These are phyloP conservation scores for Regulus satrapa DNA, from an alignment of 2,113 vertebrate genomes.

Conservation along the genomic window DNA sequence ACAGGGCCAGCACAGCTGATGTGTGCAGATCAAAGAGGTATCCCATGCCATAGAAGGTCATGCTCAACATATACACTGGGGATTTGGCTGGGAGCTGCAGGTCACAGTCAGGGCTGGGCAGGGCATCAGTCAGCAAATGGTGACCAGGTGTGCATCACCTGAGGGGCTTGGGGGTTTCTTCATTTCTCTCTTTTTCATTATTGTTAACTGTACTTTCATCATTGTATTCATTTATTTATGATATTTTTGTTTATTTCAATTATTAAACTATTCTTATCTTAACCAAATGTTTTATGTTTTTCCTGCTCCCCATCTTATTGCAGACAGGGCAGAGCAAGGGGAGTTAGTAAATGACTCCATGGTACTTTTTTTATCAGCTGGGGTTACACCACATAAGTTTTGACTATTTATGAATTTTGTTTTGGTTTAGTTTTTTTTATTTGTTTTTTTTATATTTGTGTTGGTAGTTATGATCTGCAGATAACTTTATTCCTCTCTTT, in stretches of 20 bases:
- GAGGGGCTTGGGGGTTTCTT: too few relatives aligned
- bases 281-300: neutral
- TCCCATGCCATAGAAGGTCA: neutral
- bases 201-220: neutral
- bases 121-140: neutral
- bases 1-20: neutral
- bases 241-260: neutral
- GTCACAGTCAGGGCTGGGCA: too few relatives aligned
- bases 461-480: neutral
- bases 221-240: neutral
- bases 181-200: neutral
- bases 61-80: neutral
- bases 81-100: neutral
- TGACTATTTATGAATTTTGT: neutral
- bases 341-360: neutral
- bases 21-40: neutral
- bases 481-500: neutral
- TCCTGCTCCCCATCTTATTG: neutral
- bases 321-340: neutral
- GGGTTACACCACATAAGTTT: neutral
- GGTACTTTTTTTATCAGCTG: neutral
- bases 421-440: neutral
- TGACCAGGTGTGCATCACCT: too few relatives aligned
- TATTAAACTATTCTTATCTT: neutral
- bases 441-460: neutral